Evolutionary conservation across 2,888 invertebrate species (phyloP).

Genomic region (Aradus depressus): DNA sequence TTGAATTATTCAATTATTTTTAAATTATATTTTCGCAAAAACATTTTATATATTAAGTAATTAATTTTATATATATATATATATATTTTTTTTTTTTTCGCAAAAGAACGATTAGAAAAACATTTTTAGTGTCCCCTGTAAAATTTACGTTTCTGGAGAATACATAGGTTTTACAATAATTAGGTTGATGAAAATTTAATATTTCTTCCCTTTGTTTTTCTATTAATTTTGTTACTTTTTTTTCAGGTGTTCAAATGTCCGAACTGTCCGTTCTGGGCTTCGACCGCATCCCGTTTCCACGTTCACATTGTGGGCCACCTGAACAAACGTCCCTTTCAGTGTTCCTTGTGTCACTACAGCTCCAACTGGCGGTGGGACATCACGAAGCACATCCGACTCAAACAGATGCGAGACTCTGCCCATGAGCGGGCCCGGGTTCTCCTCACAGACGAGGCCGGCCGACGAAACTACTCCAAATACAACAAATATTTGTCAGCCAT

Average conservation of each 20-base stretch:
- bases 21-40: too few species aligned
- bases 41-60: too few species aligned
- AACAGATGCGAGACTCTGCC: slow-evolving; percentile 67
- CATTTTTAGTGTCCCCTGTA: too few species aligned
- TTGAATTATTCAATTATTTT: too few species aligned
- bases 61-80: too few species aligned
- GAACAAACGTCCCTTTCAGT: slow-evolving; percentile 89
- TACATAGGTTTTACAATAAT: not conserved
- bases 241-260: slow-evolving; percentile 74
- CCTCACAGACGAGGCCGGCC: slow-evolving; percentile 83
- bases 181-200: not conserved
- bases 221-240: slow-evolving; percentile 1
- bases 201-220: slow-evolving; percentile 21
- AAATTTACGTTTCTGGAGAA: too few species aligned
- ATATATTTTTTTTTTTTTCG: too few species aligned
- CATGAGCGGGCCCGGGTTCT: slow-evolving; percentile 72
- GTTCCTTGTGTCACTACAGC: slow-evolving; percentile 83
- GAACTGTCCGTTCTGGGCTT: slow-evolving; percentile 84
- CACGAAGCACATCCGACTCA: slow-evolving; percentile 85
- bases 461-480: slow-evolving; percentile 85
- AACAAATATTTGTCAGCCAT: slow-evolving; percentile 74
- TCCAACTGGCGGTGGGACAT: slow-evolving; percentile 98
- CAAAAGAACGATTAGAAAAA: too few species aligned
- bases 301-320: slow-evolving; percentile 88
- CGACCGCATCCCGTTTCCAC: slow-evolving; percentile 84